Conservation (phyloP, 2,113 vertebrate genomes). For the Raja brachyura region DNA sequence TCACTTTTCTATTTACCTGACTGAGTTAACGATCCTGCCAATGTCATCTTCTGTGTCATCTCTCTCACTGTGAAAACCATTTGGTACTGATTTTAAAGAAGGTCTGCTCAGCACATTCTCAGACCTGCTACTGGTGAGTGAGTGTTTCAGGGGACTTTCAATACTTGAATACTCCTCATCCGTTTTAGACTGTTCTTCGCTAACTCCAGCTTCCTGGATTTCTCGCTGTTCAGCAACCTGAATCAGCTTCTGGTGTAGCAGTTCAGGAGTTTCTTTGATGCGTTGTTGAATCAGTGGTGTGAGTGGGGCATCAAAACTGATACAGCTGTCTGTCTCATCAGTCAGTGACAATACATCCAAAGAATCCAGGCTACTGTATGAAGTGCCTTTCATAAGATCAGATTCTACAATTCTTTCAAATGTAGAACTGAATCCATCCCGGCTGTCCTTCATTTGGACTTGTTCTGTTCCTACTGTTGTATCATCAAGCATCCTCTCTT, state of each 20-base stretch:
- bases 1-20: conserved; percentile 63
- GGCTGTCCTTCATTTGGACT: conserved; percentile 68
- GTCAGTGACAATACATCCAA: conserved; percentile 88
- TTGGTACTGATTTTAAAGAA: conserved; percentile 70
- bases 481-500: conserved; percentile 50
- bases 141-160: conserved; percentile 78
- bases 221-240: conserved; percentile 48
- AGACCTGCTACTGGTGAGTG: conserved; percentile 84
- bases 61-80: conserved; percentile 72
- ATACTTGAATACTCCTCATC: conserved; percentile 46
- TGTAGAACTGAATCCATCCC: conserved; percentile 87
- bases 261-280: conserved; percentile 75
- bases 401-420: conserved; percentile 95
- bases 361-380: conserved; percentile 93
- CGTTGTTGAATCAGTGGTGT: conserved; percentile 92
- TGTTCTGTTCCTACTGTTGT: conserved; percentile 57
- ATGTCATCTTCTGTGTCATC: conserved; percentile 58
- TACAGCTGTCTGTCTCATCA: conserved; percentile 91
- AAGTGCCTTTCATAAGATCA: conserved; percentile 82
- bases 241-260: conserved; percentile 57
- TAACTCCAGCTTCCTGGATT: conserved; percentile 60
- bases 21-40: conserved; percentile 70
- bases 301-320: conserved; percentile 89
- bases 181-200: conserved; percentile 53
- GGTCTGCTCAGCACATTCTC: conserved; percentile 83